Base-by-base conservation (phyloP, 2,113 vertebrate species). In the Antigone vipio region DNA sequence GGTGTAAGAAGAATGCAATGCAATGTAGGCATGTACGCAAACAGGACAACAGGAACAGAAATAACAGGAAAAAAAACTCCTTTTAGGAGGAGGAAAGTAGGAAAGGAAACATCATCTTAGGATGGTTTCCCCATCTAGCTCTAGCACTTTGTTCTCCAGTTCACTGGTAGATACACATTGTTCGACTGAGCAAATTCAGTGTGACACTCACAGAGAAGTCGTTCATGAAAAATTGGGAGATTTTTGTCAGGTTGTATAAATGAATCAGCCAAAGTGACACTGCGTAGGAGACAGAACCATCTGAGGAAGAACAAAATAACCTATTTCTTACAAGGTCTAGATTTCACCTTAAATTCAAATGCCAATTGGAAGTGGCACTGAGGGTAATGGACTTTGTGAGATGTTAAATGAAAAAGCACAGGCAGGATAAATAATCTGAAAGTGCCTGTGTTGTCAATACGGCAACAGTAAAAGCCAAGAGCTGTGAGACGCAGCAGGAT, bases 181-280 rank as follows among this genome's bases (percentile, higher is more conserved):
- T 88, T 89, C 9, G 1, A 42, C 58, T 74, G 84, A 96, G 89
- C 84, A 97, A 91, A 97, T 97, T 88, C 91, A 92, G 77, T 53
- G 86, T 95, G 97, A 95, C 97, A 92, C 91, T 85, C 94, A 5
- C 69, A 82, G 91, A 85, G 95, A 72, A 95, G 86, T 47, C 8
- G 6, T 23, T 85, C 22, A 38, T 73, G 92, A 79, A 32, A 50
- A 88, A 92, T 11, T 26, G 94, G 95, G 91, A 93, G 80, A 66
- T 89, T 91, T 96, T 93, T 96, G 80, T 97, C 97, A 94, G 97
- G 89, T 42, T 95, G 95, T 95, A 93, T 42, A 92, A 97, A 97
- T 85, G 97, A 96, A 97, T 97, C 95, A 97, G 86, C 94, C 97
- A 19, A 91, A 97, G 91, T 96, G 96, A 93, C 95, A 93, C 18